Base-by-base conservation (phyloP, 2,888 invertebrate species). In the Globia sparganii region DNA sequence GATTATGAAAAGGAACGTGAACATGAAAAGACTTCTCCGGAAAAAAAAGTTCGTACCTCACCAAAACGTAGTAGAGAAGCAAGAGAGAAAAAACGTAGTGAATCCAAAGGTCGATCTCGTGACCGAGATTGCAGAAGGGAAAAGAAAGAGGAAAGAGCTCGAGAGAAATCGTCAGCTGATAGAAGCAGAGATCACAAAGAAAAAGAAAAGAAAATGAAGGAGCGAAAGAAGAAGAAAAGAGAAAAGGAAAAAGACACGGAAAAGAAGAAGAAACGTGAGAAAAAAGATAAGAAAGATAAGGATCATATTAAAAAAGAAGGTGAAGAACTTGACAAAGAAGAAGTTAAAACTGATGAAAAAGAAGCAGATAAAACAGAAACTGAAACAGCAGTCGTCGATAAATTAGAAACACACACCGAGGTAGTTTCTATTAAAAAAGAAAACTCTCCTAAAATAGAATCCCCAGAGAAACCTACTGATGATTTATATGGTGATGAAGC, bases 401-500 rank as follows among this genome's bases (percentile, higher is more conserved):
- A 88, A 73, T 75, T 73, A 58, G 91, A 88, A 77, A 37, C 58
- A 11, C 75, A 85, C 65, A 77, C 79, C 73, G 90, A 92, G 73
- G 58, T 66, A 58, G 58, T 75, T 64, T 56, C 56, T 62, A 65
- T 80, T 59, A 85, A 83, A 74, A 84, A 77, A 66, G 90, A 86
- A 92, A 73, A 79, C 68, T 81, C 88, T 56, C 87, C 87, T 40
- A 91, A 90, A 81, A 58, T 58, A 49, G 90, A 91, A 61, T 56
- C 84, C 11, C 85, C 84, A 67, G 89, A 84, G 59, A 92, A 92
- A 88, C 88, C 90, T 46, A 88, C 88, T 66, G 90, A 92, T 84
- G 96, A 97, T 89, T 92, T 97, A 78, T 97, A 97, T 85, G 97
- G 95, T 13, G 97, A 97, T 85, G 96, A 97, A 89, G 92, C 96